These are phyloP conservation scores for Ameiurus melas DNA, from an alignment of 2,113 vertebrate species.

Conservation along the genomic window DNA sequence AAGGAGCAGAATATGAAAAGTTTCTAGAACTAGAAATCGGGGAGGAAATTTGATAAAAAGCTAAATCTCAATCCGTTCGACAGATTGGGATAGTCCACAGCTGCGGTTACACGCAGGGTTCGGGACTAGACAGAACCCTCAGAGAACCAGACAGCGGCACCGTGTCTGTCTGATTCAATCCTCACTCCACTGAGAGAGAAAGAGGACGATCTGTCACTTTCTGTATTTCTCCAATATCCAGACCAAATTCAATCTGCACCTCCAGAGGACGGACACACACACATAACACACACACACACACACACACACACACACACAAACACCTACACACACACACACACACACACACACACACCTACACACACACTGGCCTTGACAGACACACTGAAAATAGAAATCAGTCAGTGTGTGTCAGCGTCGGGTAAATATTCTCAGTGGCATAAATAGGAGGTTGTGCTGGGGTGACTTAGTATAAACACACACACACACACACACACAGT, in stretches of 20 bases:
- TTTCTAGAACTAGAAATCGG: background rate
- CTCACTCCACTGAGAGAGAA: background rate
- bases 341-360: background rate
- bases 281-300: constrained; percentile 16
- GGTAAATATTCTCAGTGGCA: background rate
- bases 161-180: background rate
- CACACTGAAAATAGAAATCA: background rate
- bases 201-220: constrained; percentile 16
- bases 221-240: background rate
- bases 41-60: background rate
- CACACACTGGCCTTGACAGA: background rate
- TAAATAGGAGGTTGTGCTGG: background rate
- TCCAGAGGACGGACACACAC: constrained; percentile 7
- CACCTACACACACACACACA: constrained; percentile 8
- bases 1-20: background rate
- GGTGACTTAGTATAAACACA: background rate
- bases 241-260: constrained; percentile 13
- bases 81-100: background rate
- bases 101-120: background rate
- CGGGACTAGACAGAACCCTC: background rate
- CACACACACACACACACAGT: constrained; percentile 1
- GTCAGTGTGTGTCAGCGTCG: background rate
- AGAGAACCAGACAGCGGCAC: background rate
- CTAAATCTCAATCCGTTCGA: background rate
- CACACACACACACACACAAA: constrained; percentile 7